These are phyloP conservation scores for Dione vanillae DNA, from an alignment of 2,888 invertebrate genomes.

Conservation along the genomic window DNA sequence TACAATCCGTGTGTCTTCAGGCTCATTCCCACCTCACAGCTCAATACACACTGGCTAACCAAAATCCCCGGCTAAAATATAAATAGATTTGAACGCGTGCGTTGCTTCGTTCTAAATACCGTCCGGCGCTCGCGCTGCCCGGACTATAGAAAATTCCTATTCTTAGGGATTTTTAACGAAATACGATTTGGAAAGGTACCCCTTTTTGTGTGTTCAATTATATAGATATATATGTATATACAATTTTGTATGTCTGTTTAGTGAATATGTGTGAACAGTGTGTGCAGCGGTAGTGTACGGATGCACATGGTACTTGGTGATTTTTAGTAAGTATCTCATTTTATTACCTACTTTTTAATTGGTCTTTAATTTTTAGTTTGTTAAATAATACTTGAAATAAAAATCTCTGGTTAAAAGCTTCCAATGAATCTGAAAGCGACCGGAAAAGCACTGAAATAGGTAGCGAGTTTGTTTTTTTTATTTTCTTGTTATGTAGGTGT, in stretches of 20 bases:
- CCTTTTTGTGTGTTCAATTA: conserved; percentile 28
- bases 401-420: too few relatives aligned
- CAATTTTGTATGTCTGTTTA: conserved; percentile 38
- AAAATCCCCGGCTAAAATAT: conserved; percentile 70
- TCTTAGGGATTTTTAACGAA: conserved; percentile 56
- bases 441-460: too few relatives aligned
- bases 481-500: too few relatives aligned
- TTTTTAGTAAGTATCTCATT: conserved; percentile 48
- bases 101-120: conserved; percentile 69
- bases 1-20: not conserved
- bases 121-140: conserved; percentile 72
- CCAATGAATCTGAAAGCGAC: too few relatives aligned
- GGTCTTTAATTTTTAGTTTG: not conserved
- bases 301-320: conserved; percentile 55
- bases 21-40: conserved; percentile 38
- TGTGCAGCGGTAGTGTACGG: conserved; percentile 64
- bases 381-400: too few relatives aligned
- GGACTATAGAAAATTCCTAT: conserved; percentile 63
- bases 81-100: conserved; percentile 66
- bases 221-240: not conserved
- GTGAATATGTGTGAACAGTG: conserved; percentile 79
- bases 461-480: too few relatives aligned
- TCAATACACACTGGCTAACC: conserved; percentile 54
- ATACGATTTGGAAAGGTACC: conserved; percentile 77
- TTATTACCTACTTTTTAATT: not conserved